A percentile compares a stretch with the other conserved stretches of the same genome.
Conservation (phyloP, 2,113 vertebrate genomes). For the Oriolus oriolus region DNA sequence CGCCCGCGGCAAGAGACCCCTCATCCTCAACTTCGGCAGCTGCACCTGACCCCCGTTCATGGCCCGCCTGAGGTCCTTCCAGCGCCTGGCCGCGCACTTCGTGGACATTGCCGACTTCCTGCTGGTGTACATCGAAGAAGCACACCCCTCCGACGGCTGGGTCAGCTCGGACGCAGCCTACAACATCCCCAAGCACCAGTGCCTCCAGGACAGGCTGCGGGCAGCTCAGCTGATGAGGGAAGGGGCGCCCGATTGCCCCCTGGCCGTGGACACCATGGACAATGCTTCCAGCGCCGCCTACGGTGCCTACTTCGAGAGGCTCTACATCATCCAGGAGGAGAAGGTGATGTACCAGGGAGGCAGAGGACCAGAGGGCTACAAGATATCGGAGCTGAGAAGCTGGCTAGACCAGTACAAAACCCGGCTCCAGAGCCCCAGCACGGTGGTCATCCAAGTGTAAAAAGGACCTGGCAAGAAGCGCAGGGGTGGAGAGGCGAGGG, state of each 20-base stretch:
- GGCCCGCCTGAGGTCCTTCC: slow-evolving; percentile 94
- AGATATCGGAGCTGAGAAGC: slow-evolving; percentile 89
- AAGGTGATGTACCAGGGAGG: slow-evolving; percentile 93
- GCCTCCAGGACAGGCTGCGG: slow-evolving; percentile 89
- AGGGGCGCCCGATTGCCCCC: slow-evolving; percentile 80
- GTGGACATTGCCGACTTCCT: slow-evolving; percentile 93
- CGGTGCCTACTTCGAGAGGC: slow-evolving; percentile 98
- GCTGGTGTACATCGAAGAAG: slow-evolving; percentile 97
- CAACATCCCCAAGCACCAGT: slow-evolving; percentile 92
- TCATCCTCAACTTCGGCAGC: slow-evolving; percentile 97
- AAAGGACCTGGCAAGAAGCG: slow-evolving; percentile 53
- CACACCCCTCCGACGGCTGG: slow-evolving; percentile 97
- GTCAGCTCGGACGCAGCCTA: slow-evolving; percentile 94
- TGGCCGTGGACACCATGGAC: slow-evolving; percentile 96
- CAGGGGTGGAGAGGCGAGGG: neutral
- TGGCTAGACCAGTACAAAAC: slow-evolving; percentile 90
- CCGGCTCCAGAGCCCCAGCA: slow-evolving; percentile 66
- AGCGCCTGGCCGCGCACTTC: slow-evolving; percentile 89
- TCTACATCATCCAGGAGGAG: slow-evolving; percentile 89
- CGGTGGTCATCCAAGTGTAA: slow-evolving; percentile 84
- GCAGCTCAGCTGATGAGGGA: slow-evolving; percentile 87
- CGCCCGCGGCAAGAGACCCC: slow-evolving; percentile 84
- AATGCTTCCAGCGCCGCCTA: slow-evolving; percentile 96
- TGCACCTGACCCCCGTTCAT: slow-evolving; percentile 99
- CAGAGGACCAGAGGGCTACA: slow-evolving; percentile 93